phyloP scores from a whole-genome alignment of 2,888 invertebrate genomes.

The Hemicrepidius hirtus region DNA sequence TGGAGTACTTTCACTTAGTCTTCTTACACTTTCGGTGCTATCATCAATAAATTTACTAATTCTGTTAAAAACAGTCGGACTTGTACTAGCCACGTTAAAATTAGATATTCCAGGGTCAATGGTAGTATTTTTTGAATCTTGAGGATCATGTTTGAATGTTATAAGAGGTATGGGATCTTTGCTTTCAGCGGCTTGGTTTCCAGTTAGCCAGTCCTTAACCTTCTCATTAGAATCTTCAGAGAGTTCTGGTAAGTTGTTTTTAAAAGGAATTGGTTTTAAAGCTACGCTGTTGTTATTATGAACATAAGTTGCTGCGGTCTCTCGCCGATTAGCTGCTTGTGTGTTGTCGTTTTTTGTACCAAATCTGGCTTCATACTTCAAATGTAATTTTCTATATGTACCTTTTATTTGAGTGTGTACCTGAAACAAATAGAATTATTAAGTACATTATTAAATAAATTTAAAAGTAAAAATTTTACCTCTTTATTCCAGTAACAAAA shows the following conservation, averaged over 20 bases:
- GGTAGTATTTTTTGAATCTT: not conserved
- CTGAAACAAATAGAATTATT: constrained; percentile 54
- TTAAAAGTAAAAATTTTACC: constrained; percentile 62
- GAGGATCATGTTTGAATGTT: not conserved
- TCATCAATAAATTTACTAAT: constrained; percentile 44
- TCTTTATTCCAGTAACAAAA: constrained; percentile 82
- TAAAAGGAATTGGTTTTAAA: not conserved
- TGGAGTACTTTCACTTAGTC: no score
- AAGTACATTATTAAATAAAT: no score
- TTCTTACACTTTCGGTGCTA: constrained; percentile 7
- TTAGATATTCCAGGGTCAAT: not conserved
- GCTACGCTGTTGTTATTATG: not conserved
- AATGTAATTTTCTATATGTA: constrained; percentile 59
- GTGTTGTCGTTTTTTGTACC: constrained; percentile 27
- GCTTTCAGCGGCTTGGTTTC: not conserved
- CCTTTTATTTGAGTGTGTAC: constrained; percentile 62
- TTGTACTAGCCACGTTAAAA: not conserved
- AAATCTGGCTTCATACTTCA: constrained; percentile 58
- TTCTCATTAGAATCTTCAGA: not conserved
- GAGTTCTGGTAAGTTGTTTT: not conserved
- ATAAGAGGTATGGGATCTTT: not conserved
- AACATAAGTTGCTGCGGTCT: constrained; percentile 36
- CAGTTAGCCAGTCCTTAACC: constrained; percentile 26
- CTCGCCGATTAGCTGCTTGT: not conserved
- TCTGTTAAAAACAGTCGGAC: constrained; percentile 9